Evolutionary conservation across 2,888 invertebrate genomes (phyloP).

Genomic region (Drosophila robusta): DNA sequence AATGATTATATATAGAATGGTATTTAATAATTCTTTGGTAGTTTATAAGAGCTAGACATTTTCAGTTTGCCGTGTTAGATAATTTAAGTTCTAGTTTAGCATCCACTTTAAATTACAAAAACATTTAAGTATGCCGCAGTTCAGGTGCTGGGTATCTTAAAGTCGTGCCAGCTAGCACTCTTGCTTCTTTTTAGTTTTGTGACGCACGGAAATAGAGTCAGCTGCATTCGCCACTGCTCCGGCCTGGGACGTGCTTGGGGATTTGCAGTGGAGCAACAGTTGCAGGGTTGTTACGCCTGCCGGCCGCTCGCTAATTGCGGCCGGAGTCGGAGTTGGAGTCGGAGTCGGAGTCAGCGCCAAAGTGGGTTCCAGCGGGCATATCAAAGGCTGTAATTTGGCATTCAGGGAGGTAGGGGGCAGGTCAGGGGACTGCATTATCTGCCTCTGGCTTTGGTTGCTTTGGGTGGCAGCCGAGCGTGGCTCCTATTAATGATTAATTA

Average conservation of each 20-base stretch:
- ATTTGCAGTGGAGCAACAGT: conserved; percentile 43
- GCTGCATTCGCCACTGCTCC: conserved; percentile 22
- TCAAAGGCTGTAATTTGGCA: conserved; percentile 66
- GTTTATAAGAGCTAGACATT: no score
- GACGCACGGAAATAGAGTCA: conserved; percentile 33
- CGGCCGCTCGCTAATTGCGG: conserved; percentile 53
- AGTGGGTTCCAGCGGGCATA: conserved; percentile 42
- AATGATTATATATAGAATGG: no score
- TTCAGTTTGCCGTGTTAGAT: no score
- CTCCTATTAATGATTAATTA: conserved; percentile 76
- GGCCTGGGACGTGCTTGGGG: conserved; percentile 36
- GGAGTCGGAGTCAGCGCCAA: neutral
- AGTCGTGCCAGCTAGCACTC: neutral
- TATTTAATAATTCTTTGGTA: no score
- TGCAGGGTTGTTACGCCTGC: conserved; percentile 28
- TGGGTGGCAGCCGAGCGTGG: conserved; percentile 63
- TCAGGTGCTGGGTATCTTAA: neutral
- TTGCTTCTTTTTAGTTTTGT: conserved; percentile 25
- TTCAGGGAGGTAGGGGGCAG: conserved; percentile 42
- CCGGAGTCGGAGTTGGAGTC: conserved; percentile 11
- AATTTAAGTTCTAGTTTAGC: no score
- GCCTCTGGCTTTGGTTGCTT: conserved; percentile 39
- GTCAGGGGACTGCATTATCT: conserved; percentile 30
- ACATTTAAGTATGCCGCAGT: no score
- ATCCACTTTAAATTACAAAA: no score